Base-by-base conservation (phyloP, 2,113 vertebrate species). In the Eubucco bourcierii region DNA sequence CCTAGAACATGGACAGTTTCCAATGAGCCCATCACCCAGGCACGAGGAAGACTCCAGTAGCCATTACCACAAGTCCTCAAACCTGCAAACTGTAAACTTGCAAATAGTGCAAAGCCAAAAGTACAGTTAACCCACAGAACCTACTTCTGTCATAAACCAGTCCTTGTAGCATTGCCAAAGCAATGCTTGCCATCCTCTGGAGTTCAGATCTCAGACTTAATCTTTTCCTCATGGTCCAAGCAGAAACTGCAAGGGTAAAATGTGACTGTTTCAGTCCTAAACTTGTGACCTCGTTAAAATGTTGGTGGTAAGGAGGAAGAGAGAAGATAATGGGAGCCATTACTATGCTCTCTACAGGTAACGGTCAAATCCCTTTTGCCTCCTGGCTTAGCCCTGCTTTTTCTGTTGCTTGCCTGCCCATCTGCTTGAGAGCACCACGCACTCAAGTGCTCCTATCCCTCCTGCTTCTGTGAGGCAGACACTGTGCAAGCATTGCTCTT, bases 21-120 rank as follows among this genome's bases (percentile, higher is more conserved):
- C 47, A 75, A 2, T 0, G 1, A 74, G 12, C 12, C 33, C 34
- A 47, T 1, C 4, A 5, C 10, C 47, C 3, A 2, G 65, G 65
- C 27, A 58, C 12, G 39, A 39, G 33, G 16, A 61, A 50, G 8
- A 66, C 28, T 66, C 24, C 34, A 63, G 46, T 0, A 1, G 34
- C 74, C 53, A 29, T 10, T 34, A 29, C 20, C 34, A 64, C 31
- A 82, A 88, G 58, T 9, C 15, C 5, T 0, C 25, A 24, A 67
- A 55, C 24, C 28, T 31, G 18, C 17, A 24, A 52, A 52, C 7
- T 52, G 50, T 28, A 24, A 67, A 55, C 24, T 33, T 33, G 18
- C 19, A 89, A 79, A 67, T 68, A 65, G 9, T 53, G 15, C 66
- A 68, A 25, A 0, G 6, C 25, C 21, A 84, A 46, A 80, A 84